Base-by-base conservation (phyloP, 2,888 invertebrate species). In the Calameuta idolon region DNA sequence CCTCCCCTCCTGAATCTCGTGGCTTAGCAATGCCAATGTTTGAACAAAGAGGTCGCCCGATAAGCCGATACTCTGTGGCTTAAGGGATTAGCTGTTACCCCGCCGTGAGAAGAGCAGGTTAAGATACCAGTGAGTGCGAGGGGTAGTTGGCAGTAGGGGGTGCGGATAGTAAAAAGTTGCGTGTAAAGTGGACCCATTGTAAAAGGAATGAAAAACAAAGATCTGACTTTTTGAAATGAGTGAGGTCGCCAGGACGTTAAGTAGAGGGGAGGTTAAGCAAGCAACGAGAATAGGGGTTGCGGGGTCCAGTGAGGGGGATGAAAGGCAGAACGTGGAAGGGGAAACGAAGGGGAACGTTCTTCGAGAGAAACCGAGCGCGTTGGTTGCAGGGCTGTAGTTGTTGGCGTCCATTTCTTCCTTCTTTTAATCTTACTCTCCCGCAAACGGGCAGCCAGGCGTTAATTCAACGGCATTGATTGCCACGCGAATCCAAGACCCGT, bases 401-500 rank as follows among this genome's bases (percentile, higher is more conserved):
- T 87, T 83, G 88, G 85, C 90, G 89, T 88, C 89, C 89, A 89
- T 91, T 91, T 88, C 89, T 89, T 90, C 87, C 87, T 90, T 88
- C 90, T 91, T 91, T 91, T 91, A 90, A 91, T 91, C 90, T 91
- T 90, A 89, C 90, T 90, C 85, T 89, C 87, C 89, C 90, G 88
- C 90, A 90, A 91, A 90, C 90, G 90, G 87, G 87, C 90, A 90
- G 90, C 88, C 90, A 89, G 91, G 90, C 90, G 91, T 91, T 91
- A 91, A 91, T 90, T 91, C 90, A 89, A 88, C 90, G 88, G 91
- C 91, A 91, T 91, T 91, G 91, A 91, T 90, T 91, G 90, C 90
- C 89, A 88, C 89, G 85, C 88, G 89, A 89, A 87, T 85, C 86
- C 85, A 85, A 86, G 81, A 81, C 86, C 86, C 79, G 55, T 55